Evolutionary conservation across 2,113 vertebrate genomes (phyloP), one percentile per base, ranked within the genome.

Genomic region (Litocranius walleri): DNA sequence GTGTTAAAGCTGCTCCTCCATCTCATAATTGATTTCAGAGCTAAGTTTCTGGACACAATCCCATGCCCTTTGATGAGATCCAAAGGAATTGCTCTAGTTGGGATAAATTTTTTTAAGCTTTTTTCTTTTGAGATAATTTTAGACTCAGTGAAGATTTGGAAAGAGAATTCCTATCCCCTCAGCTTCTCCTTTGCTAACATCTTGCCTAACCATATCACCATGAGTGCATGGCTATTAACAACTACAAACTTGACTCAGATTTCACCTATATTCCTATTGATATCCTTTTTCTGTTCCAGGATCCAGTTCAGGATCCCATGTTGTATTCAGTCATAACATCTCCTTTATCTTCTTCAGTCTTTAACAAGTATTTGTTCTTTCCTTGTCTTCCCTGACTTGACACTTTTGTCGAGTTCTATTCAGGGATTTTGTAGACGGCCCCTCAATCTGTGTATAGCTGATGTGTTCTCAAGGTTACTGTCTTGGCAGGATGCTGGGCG

Each of bases 351-450:
- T 33, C 77, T 21, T n/a, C 36, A 25, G 0, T 54, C 36, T 78
- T 78, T 77, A 64, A 43, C 64, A 3, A 5, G 29, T 17, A 43
- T 27, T 30, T 11, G 45, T 15, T 25, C 74, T 33, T 40, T 27
- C 5, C 30, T n/a, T 7, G 13, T 33, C 30, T 21, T 29, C 21
- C 1, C 3, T 57, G 89, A 84, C 36, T 3, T 7, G 19, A 25
- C 9, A 8, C 29, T 2, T 25, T 0, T 8, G 29, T 1, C 4
- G 48, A 54, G 87, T 5, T 0, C 52, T 5, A 5, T 10, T 2
- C 21, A 14, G 71, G 25, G 14, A 2, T 17, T 95, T 25, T 30
- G 57, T n/a, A 8, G 57, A 33, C 0, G 1, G 11, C 29, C 56
- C 48, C 52, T 25, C 6, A 2, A 0, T 9, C 5, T 36, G n/a